Conservation (phyloP, 2,888 invertebrate species). For the Parnassius mnemosyne region DNA sequence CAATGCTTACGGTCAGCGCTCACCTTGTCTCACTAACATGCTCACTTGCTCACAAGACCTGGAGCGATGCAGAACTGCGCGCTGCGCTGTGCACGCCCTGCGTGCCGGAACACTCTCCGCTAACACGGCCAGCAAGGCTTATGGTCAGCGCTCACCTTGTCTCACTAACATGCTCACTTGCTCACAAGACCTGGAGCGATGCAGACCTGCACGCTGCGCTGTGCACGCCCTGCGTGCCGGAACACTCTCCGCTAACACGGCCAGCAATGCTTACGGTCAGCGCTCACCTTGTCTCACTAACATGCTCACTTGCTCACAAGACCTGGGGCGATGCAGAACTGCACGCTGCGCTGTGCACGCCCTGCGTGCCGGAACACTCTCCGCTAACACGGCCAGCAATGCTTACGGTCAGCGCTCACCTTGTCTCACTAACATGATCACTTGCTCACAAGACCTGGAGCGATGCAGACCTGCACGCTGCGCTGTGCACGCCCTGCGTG, state of each 20-base stretch:
- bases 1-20: conserved; percentile 86
- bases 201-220: conserved; percentile 90
- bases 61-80: conserved; percentile 92
- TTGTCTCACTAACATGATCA: too few relatives aligned
- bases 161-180: too few relatives aligned
- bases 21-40: too few relatives aligned
- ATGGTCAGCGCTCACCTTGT: conserved; percentile 68
- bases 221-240: conserved; percentile 90
- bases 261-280: conserved; percentile 91
- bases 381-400: conserved; percentile 95
- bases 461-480: conserved; percentile 90
- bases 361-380: conserved; percentile 90
- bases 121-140: conserved; percentile 95
- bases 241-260: conserved; percentile 93
- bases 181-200: conserved; percentile 94
- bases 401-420: conserved; percentile 82
- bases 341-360: conserved; percentile 90
- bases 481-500: conserved; percentile 90
- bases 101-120: conserved; percentile 93
- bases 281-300: not conserved
- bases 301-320: too few relatives aligned
- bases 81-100: conserved; percentile 90
- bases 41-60: too few relatives aligned
- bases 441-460: conserved; percentile 95
- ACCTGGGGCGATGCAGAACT: conserved; percentile 93